Percentiles rank a stretch among this genome's conserved stretches.
phyloP scores from a whole-genome alignment of 2,888 invertebrate species.

The Plebejus anna region DNA sequence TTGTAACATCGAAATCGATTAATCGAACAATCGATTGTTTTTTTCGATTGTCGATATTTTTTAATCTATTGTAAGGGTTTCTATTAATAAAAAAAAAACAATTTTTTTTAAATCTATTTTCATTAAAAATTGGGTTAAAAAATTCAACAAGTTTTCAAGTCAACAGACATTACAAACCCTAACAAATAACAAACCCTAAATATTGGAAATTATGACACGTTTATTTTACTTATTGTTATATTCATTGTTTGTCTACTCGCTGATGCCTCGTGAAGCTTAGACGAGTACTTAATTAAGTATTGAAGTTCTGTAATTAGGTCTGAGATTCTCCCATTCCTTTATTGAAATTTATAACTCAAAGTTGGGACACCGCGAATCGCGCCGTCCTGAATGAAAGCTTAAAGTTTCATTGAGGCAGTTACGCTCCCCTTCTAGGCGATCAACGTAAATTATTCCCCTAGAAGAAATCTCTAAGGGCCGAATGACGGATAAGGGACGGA shows the following conservation, averaged over 20 bases:
- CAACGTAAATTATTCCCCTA: constrained; percentile 78
- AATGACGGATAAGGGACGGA: constrained; percentile 78
- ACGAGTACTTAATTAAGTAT: constrained; percentile 29
- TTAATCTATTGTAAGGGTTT: no score
- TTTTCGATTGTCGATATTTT: no score
- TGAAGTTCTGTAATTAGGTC: constrained; percentile 48
- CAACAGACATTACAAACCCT: no score
- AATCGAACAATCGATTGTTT: no score
- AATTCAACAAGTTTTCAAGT: no score
- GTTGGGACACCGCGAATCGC: constrained; percentile 71
- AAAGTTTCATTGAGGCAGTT: constrained; percentile 78
- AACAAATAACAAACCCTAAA: no score
- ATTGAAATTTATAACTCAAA: constrained; percentile 73
- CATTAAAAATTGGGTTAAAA: no score
- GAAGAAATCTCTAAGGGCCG: constrained; percentile 77
- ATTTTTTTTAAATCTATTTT: no score
- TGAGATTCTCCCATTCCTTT: constrained; percentile 54
- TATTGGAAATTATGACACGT: no score
- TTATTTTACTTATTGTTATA: no score
- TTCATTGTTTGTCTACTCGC: constrained; percentile 15
- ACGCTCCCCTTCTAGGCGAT: constrained; percentile 75
- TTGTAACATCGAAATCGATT: no score
- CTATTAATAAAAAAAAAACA: no score
- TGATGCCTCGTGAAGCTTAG: neutral
- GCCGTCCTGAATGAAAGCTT: constrained; percentile 75